These are phyloP conservation scores for Nibea albiflora DNA, from an alignment of 2,113 vertebrate species.

Conservation along the genomic window DNA sequence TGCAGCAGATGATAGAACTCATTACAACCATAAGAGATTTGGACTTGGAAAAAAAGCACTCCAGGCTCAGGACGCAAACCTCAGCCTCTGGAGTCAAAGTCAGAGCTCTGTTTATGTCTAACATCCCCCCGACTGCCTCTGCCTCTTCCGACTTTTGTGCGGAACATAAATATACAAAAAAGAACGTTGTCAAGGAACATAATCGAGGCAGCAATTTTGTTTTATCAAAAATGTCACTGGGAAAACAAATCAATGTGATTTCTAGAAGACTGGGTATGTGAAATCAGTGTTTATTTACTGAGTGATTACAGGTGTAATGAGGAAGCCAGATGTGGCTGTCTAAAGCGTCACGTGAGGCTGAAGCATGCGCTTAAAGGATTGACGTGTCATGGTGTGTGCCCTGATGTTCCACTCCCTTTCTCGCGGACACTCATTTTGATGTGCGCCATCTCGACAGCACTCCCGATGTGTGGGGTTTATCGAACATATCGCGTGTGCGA, in stretches of 20 bases:
- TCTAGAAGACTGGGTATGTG: not conserved
- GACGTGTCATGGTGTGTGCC: too few species aligned
- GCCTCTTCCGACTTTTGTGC: not conserved
- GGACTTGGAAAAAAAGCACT: too few species aligned
- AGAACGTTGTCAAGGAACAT: not conserved
- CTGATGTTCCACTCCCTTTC: too few species aligned
- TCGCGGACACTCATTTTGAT: not conserved
- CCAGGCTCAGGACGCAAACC: too few species aligned
- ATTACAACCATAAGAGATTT: too few species aligned
- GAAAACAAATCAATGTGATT: not conserved
- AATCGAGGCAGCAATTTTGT: not conserved
- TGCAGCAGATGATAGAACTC: too few species aligned
- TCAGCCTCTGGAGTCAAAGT: not conserved
- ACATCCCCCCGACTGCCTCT: not conserved
- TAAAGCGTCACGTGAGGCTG: not conserved
- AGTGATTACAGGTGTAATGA: not conserved
- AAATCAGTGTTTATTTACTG: not conserved
- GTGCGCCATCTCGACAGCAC: not conserved
- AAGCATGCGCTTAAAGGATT: not conserved
- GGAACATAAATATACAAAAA: not conserved
- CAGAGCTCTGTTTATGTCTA: not conserved
- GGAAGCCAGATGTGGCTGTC: not conserved
- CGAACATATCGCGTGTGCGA: conserved; percentile 8
- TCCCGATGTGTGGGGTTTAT: conserved; percentile 9
- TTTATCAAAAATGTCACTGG: not conserved